A percentile compares a stretch with the other conserved stretches of the same genome.
Evolutionary conservation across 2,113 vertebrate genomes (phyloP).

Genomic region (Lophochroa leadbeateri): DNA sequence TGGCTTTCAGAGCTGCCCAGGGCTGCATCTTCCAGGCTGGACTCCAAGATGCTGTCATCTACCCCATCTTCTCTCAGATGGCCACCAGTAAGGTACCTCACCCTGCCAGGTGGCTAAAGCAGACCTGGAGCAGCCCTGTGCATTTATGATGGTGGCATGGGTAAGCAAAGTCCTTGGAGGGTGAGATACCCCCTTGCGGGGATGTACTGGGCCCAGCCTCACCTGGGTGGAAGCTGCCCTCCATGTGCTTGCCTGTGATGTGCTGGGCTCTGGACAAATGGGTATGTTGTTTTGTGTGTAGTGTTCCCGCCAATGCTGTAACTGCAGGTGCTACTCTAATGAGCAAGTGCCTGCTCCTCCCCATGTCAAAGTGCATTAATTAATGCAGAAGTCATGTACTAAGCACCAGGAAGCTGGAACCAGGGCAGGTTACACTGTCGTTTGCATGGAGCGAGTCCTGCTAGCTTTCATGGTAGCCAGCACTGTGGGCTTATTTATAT

Average conservation of each 20-base stretch:
- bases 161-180: not conserved
- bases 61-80: not conserved
- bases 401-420: not conserved
- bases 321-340: not conserved
- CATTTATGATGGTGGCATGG: accelerated
- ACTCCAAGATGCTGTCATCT: not conserved
- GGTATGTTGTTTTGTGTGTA: not conserved
- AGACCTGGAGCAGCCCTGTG: accelerated
- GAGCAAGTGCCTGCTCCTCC: not conserved
- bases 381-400: not conserved
- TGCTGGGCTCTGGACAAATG: not conserved
- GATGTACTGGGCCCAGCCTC: not conserved
- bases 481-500: not conserved
- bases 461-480: not conserved
- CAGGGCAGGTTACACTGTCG: not conserved
- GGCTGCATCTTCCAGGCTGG: not conserved
- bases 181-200: not conserved
- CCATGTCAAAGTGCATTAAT: not conserved
- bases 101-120: not conserved
- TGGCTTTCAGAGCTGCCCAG: not conserved
- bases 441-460: not conserved
- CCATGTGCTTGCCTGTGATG: not conserved
- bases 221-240: not conserved
- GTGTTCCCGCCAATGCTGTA: not conserved
- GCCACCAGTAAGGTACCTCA: not conserved